Evolutionary conservation across 2,888 invertebrate genomes (phyloP).

Genomic region (Euplagia quadripunctaria): DNA sequence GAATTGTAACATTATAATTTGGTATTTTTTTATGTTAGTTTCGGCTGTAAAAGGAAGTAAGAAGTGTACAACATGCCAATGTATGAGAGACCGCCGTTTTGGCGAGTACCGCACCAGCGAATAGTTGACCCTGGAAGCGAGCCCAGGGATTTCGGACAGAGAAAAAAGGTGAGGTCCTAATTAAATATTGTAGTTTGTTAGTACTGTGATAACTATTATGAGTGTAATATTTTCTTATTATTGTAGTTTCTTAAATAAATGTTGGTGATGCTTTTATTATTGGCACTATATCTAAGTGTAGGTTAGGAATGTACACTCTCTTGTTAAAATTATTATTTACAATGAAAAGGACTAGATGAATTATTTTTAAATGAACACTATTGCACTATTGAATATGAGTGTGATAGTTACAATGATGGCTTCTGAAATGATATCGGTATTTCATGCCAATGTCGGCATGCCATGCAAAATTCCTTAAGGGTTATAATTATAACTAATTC

Average conservation of each 20-base stretch:
- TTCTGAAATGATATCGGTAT: conserved; percentile 18
- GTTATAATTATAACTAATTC: conserved; percentile 32
- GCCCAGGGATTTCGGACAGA: conserved; percentile 67
- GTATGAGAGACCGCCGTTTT: conserved; percentile 89
- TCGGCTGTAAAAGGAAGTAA: conserved; percentile 46
- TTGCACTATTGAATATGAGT: background rate
- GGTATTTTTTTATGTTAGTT: conserved; percentile 52
- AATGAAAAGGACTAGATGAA: background rate
- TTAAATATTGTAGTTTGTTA: conserved; percentile 1
- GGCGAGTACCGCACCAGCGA: conserved; percentile 85
- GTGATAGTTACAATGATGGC: conserved; percentile 9
- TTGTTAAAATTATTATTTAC: background rate
- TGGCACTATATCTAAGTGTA: background rate
- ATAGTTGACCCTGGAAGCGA: conserved; percentile 78
- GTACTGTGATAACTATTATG: background rate
- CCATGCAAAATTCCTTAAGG: conserved; percentile 23
- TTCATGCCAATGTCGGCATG: conserved; percentile 13
- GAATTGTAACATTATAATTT: conserved; percentile 26
- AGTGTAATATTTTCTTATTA: background rate
- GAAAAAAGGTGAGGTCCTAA: conserved; percentile 59
- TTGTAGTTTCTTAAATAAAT: background rate
- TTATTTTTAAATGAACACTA: background rate
- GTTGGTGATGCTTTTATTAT: background rate
- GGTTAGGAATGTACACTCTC: background rate
- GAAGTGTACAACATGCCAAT: conserved; percentile 75